Evolutionary conservation across 2,888 invertebrate species (phyloP).

Genomic region (Athalia rosae): DNA sequence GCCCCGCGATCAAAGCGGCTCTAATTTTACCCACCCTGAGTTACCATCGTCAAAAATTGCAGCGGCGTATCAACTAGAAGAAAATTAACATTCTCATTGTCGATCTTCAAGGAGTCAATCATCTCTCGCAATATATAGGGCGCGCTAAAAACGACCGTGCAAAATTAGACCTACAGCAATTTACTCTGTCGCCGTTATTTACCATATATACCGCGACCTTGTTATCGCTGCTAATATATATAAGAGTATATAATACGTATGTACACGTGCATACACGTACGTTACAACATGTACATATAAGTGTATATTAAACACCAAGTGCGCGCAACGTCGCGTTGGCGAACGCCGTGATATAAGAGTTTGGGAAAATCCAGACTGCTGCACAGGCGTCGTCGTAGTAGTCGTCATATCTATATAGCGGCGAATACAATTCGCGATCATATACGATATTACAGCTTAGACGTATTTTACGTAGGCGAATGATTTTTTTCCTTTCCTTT

Average conservation of each 20-base stretch:
- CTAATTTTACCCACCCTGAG: constrained; percentile 63
- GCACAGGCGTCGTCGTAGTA: constrained; percentile 25
- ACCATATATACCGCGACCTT: not conserved
- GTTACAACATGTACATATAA: not conserved
- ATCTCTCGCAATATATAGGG: not conserved
- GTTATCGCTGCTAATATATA: constrained; percentile 32
- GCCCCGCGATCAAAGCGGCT: constrained; percentile 63
- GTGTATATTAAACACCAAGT: not conserved
- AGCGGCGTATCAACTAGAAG: constrained; percentile 46
- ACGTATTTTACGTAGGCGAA: not conserved
- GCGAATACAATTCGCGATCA: too few relatives aligned
- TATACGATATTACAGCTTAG: too few relatives aligned
- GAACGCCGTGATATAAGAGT: constrained; percentile 23
- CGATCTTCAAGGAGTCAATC: not conserved
- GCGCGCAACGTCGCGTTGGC: not conserved
- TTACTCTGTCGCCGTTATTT: not conserved
- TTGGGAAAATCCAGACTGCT: constrained; percentile 40
- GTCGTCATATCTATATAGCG: not conserved
- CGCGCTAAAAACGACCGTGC: not conserved
- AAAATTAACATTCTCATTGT: not conserved
- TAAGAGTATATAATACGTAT: constrained; percentile 17
- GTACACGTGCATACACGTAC: not conserved
- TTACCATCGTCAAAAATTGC: constrained; percentile 44
- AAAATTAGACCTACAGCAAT: not conserved
- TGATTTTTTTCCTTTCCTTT: not conserved